Percentiles rank a stretch among this genome's conserved stretches.
Conservation (phyloP, 2,113 vertebrate species). For the Muntiacus reevesi region DNA sequence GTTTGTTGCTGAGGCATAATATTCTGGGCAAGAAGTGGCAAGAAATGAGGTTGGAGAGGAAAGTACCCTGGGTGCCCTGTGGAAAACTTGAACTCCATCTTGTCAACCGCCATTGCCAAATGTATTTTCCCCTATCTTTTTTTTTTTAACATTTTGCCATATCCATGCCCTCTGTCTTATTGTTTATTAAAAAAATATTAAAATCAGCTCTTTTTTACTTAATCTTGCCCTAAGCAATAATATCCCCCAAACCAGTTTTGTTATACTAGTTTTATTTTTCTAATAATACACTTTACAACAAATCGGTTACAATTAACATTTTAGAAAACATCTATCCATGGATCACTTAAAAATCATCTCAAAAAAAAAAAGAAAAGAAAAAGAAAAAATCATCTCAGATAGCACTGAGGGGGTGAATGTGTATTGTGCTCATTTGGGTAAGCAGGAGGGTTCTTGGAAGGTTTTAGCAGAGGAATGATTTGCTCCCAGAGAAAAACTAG, state of each 20-base stretch:
- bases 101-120: not conserved
- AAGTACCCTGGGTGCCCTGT: not conserved
- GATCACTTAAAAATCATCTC: not conserved
- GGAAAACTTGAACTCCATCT: not conserved
- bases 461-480: not conserved
- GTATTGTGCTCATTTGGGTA: not conserved
- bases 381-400: not conserved
- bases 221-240: not conserved
- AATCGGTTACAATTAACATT: not conserved
- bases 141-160: not conserved
- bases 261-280: not conserved
- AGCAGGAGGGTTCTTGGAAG: not conserved
- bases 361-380: not conserved
- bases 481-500: not conserved
- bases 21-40: not conserved
- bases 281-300: not conserved
- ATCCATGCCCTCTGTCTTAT: not conserved
- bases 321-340: not conserved
- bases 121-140: not conserved
- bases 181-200: not conserved
- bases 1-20: not conserved
- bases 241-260: not conserved
- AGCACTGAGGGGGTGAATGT: not conserved
- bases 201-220: not conserved
- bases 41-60: not conserved